These are phyloP conservation scores for Drosophila crucigera DNA, from an alignment of 2,888 invertebrate genomes.

Conservation along the genomic window DNA sequence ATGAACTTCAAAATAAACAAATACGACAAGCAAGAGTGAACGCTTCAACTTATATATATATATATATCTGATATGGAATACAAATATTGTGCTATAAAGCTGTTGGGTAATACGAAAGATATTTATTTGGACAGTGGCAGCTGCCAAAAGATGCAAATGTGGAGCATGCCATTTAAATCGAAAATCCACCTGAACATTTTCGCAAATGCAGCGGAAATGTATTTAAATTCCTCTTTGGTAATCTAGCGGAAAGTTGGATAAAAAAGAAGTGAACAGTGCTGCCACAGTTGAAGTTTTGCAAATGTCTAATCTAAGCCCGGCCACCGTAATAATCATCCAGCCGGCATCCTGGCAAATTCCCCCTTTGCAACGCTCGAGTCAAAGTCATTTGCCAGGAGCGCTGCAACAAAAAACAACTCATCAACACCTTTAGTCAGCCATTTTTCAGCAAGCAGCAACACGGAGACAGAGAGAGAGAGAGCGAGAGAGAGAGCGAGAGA, in stretches of 20 bases:
- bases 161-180: constrained; percentile 2
- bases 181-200: constrained; percentile 5
- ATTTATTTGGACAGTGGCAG: constrained; percentile 1
- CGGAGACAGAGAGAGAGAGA: constrained; percentile 16
- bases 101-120: constrained; percentile 3
- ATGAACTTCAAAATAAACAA: constrained; percentile 54
- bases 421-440: constrained; percentile 77
- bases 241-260: constrained; percentile 57
- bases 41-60: background rate
- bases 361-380: constrained; percentile 42
- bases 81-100: background rate
- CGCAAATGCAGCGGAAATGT: constrained; percentile 1
- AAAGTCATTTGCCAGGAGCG: constrained; percentile 70
- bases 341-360: constrained; percentile 17
- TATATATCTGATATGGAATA: background rate
- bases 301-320: constrained; percentile 47
- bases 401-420: constrained; percentile 63
- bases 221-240: constrained; percentile 43
- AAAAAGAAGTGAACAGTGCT: background rate
- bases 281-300: constrained; percentile 23
- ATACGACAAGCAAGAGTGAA: background rate
- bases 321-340: constrained; percentile 23
- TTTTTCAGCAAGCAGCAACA: constrained; percentile 65
- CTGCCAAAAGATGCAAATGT: constrained; percentile 2
- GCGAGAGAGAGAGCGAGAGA: background rate